Conservation (phyloP, 2,797 vertebrate genomes). For the Ataeniobius toweri region DNA sequence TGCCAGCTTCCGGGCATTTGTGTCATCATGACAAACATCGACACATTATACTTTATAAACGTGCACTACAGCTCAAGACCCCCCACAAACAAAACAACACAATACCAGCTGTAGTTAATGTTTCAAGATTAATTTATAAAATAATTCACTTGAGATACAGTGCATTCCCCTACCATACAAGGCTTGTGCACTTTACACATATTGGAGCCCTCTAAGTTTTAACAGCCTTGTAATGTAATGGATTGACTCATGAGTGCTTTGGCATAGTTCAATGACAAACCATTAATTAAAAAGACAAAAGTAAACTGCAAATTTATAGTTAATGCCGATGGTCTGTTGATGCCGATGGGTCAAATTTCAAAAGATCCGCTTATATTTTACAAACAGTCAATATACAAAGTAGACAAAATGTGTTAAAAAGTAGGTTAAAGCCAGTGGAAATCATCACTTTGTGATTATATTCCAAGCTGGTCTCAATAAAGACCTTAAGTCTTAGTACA, state of each 20-base stretch:
- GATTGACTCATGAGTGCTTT: constrained; percentile 76
- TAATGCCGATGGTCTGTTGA: constrained; percentile 38
- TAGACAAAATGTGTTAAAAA: constrained; percentile 38
- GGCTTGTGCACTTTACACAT: constrained; percentile 62
- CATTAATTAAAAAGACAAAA: constrained; percentile 70
- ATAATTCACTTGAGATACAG: constrained; percentile 70
- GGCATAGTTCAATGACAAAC: constrained; percentile 81
- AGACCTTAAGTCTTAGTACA: constrained; percentile 24
- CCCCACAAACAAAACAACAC: constrained; percentile 32
- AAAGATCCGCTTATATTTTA: constrained; percentile 33
- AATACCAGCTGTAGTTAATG: constrained; percentile 22
- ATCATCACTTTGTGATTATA: constrained; percentile 30
- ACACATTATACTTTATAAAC: neutral
- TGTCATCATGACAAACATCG: neutral
- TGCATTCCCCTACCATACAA: constrained; percentile 70
- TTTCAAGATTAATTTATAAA: constrained; percentile 78
- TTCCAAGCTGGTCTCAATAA: constrained; percentile 42
- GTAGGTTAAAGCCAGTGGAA: constrained; percentile 31
- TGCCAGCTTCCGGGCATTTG: neutral
- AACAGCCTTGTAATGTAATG: constrained; percentile 67
- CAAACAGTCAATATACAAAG: constrained; percentile 50
- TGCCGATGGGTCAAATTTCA: constrained; percentile 43
- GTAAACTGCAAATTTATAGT: constrained; percentile 62
- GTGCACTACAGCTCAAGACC: neutral
- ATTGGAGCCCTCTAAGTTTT: constrained; percentile 67